These are phyloP conservation scores for Halcyon leucocephala DNA, from an alignment of 2,797 vertebrate species.

Conservation along the genomic window DNA sequence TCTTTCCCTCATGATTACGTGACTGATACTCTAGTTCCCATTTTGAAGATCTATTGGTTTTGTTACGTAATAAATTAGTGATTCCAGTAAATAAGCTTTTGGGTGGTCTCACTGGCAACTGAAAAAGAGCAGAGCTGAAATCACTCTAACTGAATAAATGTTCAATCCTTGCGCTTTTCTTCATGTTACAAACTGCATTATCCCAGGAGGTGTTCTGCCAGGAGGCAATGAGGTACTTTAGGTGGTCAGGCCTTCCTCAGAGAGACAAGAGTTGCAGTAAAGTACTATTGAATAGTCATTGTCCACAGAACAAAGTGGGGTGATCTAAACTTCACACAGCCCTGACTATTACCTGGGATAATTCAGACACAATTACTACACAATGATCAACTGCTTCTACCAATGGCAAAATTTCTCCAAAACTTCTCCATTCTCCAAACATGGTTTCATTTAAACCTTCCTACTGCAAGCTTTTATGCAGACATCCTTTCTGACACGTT, in stretches of 20 bases:
- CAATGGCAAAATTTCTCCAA: background rate
- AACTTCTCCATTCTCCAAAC: background rate
- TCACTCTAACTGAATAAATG: background rate
- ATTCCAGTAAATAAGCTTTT: background rate
- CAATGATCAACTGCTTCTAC: background rate
- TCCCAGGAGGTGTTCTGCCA: background rate
- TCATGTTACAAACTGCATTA: background rate
- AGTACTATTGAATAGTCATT: background rate
- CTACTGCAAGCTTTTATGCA: background rate
- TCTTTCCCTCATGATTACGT: background rate
- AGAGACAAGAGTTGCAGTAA: background rate
- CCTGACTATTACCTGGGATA: background rate
- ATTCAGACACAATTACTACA: background rate
- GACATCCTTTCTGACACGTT: background rate
- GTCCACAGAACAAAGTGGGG: background rate
- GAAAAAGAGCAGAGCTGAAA: background rate
- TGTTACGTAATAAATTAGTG: background rate
- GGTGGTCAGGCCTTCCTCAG: background rate
- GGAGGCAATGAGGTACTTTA: background rate
- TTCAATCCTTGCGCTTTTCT: background rate
- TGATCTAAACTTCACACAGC: background rate
- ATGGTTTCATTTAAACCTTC: background rate
- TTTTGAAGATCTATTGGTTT: background rate
- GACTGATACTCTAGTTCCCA: background rate
- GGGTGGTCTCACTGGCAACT: background rate